Evolutionary conservation across 64 coral and sea anemone species (phyloP), one percentile per base, ranked within the genome.

Genomic region (Platygyra sinensis): DNA sequence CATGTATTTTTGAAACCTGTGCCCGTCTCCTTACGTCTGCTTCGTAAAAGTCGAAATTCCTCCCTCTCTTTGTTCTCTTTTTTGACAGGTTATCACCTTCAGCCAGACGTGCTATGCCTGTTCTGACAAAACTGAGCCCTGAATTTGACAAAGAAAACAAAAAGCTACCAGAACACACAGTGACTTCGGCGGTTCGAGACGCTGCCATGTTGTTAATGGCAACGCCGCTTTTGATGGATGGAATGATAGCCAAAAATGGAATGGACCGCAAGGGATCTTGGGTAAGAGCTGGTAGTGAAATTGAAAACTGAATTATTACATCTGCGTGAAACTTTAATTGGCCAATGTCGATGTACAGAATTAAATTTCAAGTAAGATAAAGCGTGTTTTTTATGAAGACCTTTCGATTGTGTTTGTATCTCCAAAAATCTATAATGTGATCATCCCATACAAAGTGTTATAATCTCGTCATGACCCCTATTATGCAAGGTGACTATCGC

Each of bases 161-260:
- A 22, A 72, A 64, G 16, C 15, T n/a, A 8, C 74, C 24, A 10
- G 39, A 84, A 55, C 73, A 72, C 30, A 64, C 59, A 79, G 39
- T 92, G 60, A 42, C 42, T 12, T 87, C 90, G 38, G 90, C 74
- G 25, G 80, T 92, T 74, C 60, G 90, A 42, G 86, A 87, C 11
- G 83, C 90, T 22, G 90, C 77, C 31, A 61, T 92, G 83, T 46
- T 87, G 62, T 62, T 86, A 2, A 87, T 92, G 61, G 90, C 83
- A 55, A 72, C 90, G 28, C 90, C 90, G 25, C 90, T 92, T 42
- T 62, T 92, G 27, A 8, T 87, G 28, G 83, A 87, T 65, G 83
- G 86, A 25, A 16, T 72, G 33, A 80, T 72, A 9, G 42, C 63
- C 11, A 69, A 86, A 42, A 69, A 50, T 67, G 36, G 30, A 4